These are phyloP conservation scores for Tautogolabrus adspersus DNA, from an alignment of 2,113 vertebrate species.

Conservation along the genomic window DNA sequence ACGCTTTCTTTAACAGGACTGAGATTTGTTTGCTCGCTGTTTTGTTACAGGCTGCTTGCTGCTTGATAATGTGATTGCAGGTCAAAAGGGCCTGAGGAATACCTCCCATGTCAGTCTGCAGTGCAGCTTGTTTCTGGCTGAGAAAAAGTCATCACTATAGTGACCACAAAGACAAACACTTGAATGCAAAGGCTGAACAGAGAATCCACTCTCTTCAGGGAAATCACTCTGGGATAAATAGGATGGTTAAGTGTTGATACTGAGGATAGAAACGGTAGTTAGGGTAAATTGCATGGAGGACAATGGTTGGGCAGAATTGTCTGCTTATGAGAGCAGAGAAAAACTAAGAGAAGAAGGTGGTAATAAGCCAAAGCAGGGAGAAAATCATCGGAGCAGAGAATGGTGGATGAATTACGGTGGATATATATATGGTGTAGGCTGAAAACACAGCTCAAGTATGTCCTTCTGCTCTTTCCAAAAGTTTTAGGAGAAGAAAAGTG, in stretches of 20 bases:
- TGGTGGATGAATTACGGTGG: not conserved
- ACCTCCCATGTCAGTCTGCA: not conserved
- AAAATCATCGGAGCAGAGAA: not conserved
- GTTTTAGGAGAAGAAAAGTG: not conserved
- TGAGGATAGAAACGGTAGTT: conserved; percentile 1
- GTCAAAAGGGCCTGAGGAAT: not conserved
- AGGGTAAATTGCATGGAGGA: not conserved
- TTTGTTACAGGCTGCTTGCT: not conserved
- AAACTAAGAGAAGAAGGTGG: not conserved
- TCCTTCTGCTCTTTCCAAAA: not conserved
- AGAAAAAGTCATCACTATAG: not conserved
- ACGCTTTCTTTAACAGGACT: not conserved
- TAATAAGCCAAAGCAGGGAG: not conserved
- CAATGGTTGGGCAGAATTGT: not conserved
- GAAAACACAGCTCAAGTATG: not conserved
- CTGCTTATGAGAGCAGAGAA: not conserved
- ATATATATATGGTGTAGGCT: not conserved
- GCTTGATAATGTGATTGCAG: conserved; percentile 8
- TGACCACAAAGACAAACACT: not conserved
- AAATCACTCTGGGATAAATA: not conserved
- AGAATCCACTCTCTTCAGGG: not conserved
- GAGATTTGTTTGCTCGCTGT: not conserved
- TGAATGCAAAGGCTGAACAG: not conserved
- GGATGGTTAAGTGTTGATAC: not conserved
- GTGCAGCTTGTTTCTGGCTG: not conserved